Conservation (phyloP, 2,888 invertebrate species). For the Tribolium freemani region DNA sequence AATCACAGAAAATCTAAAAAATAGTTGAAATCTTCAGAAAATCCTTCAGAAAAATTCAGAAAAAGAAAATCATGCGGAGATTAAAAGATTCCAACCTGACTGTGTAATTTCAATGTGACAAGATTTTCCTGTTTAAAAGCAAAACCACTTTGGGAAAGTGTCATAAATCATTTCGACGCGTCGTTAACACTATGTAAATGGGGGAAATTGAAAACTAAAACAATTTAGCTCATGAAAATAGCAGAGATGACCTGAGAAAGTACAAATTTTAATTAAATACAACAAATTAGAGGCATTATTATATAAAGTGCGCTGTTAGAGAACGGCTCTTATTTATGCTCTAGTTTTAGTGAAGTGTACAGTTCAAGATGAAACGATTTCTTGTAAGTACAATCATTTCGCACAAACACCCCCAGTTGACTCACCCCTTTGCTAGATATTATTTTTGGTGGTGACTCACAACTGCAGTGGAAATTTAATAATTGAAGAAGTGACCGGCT, state of each 20-base stretch:
- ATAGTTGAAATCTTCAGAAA: too few relatives aligned
- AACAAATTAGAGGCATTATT: slow-evolving; percentile 33
- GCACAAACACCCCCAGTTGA: background rate
- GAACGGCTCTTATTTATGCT: slow-evolving; percentile 36
- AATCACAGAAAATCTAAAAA: too few relatives aligned
- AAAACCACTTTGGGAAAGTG: background rate
- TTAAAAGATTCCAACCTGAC: too few relatives aligned
- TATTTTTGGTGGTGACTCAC: slow-evolving; percentile 9
- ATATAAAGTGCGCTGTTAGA: slow-evolving; percentile 21
- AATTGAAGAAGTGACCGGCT: background rate
- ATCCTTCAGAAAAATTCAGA: too few relatives aligned
- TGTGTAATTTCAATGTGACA: too few relatives aligned
- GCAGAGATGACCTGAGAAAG: slow-evolving; percentile 32
- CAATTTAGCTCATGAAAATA: background rate
- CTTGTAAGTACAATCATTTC: slow-evolving; percentile 14
- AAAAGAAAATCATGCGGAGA: too few relatives aligned
- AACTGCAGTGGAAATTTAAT: slow-evolving; percentile 7
- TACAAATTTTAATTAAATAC: slow-evolving; percentile 33
- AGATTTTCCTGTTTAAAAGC: background rate
- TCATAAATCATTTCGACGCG: background rate
- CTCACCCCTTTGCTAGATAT: slow-evolving; percentile 1
- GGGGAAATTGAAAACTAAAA: slow-evolving; percentile 14
- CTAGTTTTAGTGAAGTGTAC: slow-evolving; percentile 36
- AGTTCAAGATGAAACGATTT: slow-evolving; percentile 24
- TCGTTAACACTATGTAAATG: slow-evolving; percentile 2